Base-by-base conservation (phyloP, 2,888 invertebrate species). In the Ennomos fuscantarius region DNA sequence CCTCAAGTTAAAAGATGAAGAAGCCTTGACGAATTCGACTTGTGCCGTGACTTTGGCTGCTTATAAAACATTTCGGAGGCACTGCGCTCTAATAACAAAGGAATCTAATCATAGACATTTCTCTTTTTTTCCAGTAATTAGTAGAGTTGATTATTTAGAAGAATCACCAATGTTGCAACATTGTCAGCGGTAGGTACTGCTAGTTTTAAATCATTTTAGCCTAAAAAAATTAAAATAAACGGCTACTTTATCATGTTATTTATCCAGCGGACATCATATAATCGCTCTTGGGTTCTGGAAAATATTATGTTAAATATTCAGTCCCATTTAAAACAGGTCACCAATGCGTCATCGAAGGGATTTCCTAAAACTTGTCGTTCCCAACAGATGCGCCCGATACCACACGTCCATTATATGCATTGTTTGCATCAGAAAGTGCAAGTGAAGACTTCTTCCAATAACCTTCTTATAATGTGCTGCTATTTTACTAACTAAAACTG, bases 11-110 rank as follows among this genome's bases (percentile, higher is more conserved):
- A 52, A 58, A 58, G 42, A 51, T 5, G 24, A 47, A 46, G 52
- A 56, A 53, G 55, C 45, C 86, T 79, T 87, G 86, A 85, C 87
- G 82, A 86, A 88, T 87, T 70, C 71, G 68, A 67, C 78, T 70
- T 77, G 74, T 72, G 75, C 78, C 86, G 82, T 84, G 84, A 82
- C 82, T 74, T 67, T 60, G 66, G 75, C 65, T 62, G 66, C 69
- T 68, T 66, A 70, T 68, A 69, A 70, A 70, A 57, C 56, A 69
- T 72, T 72, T 72, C 70, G 73, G 67, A 74, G 76, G 77, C 65
- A 76, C 75, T 76, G 78, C 79, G 79, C 74, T 81, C 68, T 70
- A 73, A 73, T 78, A 47, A 35, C 10, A 43, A 73, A 57, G 70
- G 65, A 69, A 70, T 58, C 55, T 65, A 72, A 76, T 69, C 65